These are phyloP conservation scores for Deroptyus accipitrinus DNA, from an alignment of 2,113 vertebrate genomes.

Conservation along the genomic window DNA sequence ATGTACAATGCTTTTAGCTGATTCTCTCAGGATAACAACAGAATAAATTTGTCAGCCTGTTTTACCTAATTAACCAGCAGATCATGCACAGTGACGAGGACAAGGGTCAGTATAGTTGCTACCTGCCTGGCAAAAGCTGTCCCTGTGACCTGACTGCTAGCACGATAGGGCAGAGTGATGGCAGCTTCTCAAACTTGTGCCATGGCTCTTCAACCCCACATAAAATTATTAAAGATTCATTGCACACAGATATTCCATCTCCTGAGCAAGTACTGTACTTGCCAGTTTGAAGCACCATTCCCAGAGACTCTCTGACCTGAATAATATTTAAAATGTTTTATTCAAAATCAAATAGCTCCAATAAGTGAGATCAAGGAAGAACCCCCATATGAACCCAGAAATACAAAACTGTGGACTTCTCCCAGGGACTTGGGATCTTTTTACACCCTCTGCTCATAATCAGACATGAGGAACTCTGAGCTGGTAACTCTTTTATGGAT, in stretches of 20 bases:
- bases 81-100: background rate
- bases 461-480: background rate
- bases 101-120: background rate
- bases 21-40: background rate
- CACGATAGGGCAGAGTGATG: background rate
- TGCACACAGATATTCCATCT: background rate
- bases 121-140: background rate
- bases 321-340: constrained; percentile 33
- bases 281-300: background rate
- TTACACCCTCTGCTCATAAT: background rate
- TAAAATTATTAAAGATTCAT: constrained; percentile 9
- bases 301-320: background rate
- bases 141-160: background rate
- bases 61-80: constrained; percentile 29
- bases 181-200: background rate
- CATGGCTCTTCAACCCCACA: background rate
- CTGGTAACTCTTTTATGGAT: background rate
- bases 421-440: background rate
- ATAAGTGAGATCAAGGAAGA: background rate
- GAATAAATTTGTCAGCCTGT: constrained; percentile 7
- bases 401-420: background rate
- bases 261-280: background rate
- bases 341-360: constrained; percentile 17
- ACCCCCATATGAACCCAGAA: background rate
- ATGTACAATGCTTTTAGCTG: background rate